These are phyloP conservation scores for Poeciliopsis infans DNA, from an alignment of 2,797 vertebrate genomes.

Conservation along the genomic window DNA sequence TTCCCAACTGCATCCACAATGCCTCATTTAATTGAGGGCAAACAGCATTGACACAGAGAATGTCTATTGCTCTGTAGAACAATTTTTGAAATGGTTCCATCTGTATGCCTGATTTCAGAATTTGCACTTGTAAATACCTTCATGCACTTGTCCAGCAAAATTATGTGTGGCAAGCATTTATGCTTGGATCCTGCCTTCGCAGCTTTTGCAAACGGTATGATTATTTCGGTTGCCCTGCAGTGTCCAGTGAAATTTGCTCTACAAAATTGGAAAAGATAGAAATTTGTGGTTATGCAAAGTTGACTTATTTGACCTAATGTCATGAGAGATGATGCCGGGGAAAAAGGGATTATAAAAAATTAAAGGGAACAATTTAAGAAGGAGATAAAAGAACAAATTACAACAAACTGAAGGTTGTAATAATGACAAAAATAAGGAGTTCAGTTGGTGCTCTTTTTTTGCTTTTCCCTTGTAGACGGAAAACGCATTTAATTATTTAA, in stretches of 20 bases:
- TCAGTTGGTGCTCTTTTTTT: slow-evolving; percentile 32
- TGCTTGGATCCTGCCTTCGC: neutral
- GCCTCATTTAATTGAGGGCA: neutral
- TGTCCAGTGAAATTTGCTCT: neutral
- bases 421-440: neutral
- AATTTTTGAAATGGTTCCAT: neutral
- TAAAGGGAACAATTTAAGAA: neutral
- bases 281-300: neutral
- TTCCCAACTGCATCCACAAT: neutral
- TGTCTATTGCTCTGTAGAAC: neutral
- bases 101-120: neutral
- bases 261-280: neutral
- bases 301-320: neutral
- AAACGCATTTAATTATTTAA: slow-evolving; percentile 44
- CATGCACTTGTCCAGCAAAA: neutral
- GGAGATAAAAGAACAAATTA: neutral
- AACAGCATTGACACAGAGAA: neutral
- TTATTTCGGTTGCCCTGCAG: neutral
- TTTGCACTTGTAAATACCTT: neutral
- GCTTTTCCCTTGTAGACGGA: slow-evolving; percentile 33
- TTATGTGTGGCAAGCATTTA: neutral
- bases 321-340: neutral
- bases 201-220: neutral
- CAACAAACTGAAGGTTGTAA: neutral
- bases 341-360: neutral